A percentile compares a stretch with the other conserved stretches of the same genome.
These are phyloP conservation scores for Ascaphus truei DNA, from an alignment of 2,113 vertebrate species.

Conservation along the genomic window DNA sequence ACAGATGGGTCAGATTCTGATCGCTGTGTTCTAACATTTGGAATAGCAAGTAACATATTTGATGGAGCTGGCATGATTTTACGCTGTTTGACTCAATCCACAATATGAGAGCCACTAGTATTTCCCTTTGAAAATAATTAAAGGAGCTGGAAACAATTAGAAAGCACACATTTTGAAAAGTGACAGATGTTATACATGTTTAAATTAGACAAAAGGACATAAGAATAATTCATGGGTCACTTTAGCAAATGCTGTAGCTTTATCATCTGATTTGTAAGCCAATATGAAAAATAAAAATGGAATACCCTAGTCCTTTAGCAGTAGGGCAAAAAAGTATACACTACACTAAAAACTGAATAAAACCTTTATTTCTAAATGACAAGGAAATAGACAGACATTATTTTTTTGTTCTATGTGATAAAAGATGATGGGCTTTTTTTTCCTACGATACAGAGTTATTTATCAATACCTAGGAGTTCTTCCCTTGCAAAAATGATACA, in stretches of 20 bases:
- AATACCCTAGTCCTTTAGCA: not conserved
- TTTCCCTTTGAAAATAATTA: conserved; percentile 81
- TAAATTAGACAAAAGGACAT: conserved; percentile 70
- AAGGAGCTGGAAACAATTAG: conserved; percentile 81
- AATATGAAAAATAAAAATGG: not conserved
- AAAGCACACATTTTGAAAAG: conserved; percentile 69
- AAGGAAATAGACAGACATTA: no score
- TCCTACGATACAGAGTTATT: not conserved
- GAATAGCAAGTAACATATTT: conserved; percentile 83
- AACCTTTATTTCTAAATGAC: not conserved
- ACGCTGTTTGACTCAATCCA: conserved; percentile 77
- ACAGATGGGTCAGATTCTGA: conserved; percentile 83
- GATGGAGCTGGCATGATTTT: conserved; percentile 80
- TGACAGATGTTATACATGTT: conserved; percentile 78
- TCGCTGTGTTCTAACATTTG: conserved; percentile 79
- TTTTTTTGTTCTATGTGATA: not conserved
- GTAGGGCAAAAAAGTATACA: conserved; percentile 14
- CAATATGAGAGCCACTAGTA: conserved; percentile 78
- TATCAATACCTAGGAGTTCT: not conserved
- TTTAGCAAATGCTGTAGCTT: conserved; percentile 62
- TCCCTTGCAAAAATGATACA: not conserved
- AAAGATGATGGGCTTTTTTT: not conserved
- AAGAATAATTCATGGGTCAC: conserved; percentile 68
- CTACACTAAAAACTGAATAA: not conserved
- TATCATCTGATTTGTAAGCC: conserved; percentile 53